Evolutionary conservation across 2,113 vertebrate species (phyloP).

Genomic region (Grantiella picta): DNA sequence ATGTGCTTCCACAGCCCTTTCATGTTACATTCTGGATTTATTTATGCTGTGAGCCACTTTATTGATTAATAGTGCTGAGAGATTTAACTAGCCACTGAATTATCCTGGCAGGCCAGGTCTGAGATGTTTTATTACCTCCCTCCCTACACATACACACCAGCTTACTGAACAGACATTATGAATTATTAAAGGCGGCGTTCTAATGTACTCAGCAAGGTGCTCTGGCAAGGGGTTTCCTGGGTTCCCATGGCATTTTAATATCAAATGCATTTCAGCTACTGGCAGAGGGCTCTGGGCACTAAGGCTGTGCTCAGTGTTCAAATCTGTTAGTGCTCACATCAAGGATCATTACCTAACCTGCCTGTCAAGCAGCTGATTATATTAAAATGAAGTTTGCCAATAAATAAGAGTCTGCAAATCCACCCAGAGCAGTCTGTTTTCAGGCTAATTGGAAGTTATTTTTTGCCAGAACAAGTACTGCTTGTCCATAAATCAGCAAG

Average conservation of each 20-base stretch:
- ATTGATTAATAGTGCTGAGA: conserved; percentile 36
- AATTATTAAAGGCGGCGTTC: neutral
- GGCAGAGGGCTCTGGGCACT: neutral
- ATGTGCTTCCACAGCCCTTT: neutral
- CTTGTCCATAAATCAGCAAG: neutral
- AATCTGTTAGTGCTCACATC: neutral
- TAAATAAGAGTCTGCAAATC: conserved; percentile 13
- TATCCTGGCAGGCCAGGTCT: conserved; percentile 12
- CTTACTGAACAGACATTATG: neutral
- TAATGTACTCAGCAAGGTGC: conserved; percentile 33
- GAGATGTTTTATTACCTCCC: conserved; percentile 8
- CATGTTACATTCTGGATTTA: conserved; percentile 2
- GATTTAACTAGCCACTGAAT: conserved; percentile 58
- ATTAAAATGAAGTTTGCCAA: conserved; percentile 24
- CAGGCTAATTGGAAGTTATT: conserved; percentile 32
- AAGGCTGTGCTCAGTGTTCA: neutral
- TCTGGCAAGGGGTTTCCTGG: neutral
- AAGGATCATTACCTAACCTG: conserved; percentile 4
- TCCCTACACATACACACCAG: neutral
- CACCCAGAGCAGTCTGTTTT: conserved; percentile 9
- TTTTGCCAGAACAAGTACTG: conserved; percentile 1
- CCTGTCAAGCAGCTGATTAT: conserved; percentile 10
- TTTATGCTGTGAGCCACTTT: neutral
- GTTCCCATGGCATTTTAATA: neutral
- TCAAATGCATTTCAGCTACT: neutral